phyloP scores from a whole-genome alignment of 2,797 vertebrate genomes.

The Champsocephalus gunnari region DNA sequence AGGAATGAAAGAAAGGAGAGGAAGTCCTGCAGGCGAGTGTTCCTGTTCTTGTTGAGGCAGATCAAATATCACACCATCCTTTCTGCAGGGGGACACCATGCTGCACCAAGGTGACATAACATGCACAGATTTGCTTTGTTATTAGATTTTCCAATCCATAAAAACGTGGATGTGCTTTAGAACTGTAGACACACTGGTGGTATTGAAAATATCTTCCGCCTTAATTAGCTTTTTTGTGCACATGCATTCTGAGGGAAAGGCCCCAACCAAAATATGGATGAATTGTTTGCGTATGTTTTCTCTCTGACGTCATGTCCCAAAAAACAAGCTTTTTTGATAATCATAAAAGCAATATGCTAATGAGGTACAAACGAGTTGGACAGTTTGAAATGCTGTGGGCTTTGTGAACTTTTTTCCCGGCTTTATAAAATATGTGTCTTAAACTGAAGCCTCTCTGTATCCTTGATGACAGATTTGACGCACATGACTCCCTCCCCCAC shows the following conservation, averaged over 20 bases:
- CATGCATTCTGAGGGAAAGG: constrained; percentile 31
- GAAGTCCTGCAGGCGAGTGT: constrained; percentile 63
- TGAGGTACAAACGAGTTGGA: constrained; percentile 40
- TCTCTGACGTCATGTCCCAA: constrained; percentile 62
- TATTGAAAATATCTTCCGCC: constrained; percentile 34
- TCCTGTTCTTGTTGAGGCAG: constrained; percentile 43
- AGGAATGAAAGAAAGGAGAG: constrained; percentile 73
- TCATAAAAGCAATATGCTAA: constrained; percentile 67
- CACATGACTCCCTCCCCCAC: constrained; percentile 48
- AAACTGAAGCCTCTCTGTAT: constrained; percentile 46
- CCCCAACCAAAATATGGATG: constrained; percentile 37
- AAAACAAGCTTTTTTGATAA: constrained; percentile 67
- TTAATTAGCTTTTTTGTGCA: constrained; percentile 46
- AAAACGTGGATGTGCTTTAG: neutral
- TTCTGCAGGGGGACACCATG: constrained; percentile 26
- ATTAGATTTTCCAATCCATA: neutral
- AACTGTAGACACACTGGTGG: constrained; percentile 4
- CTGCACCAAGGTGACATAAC: constrained; percentile 32
- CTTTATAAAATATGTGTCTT: constrained; percentile 31
- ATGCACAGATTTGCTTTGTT: constrained; percentile 14
- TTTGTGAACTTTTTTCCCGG: constrained; percentile 36
- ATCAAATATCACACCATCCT: constrained; percentile 60
- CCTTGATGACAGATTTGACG: constrained; percentile 64
- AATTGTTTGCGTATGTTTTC: constrained; percentile 57
- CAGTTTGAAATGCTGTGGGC: constrained; percentile 29